These are phyloP conservation scores for Ptiloglossa arizonensis DNA, from an alignment of 1,140 invertebrate genomes.

Conservation along the genomic window DNA sequence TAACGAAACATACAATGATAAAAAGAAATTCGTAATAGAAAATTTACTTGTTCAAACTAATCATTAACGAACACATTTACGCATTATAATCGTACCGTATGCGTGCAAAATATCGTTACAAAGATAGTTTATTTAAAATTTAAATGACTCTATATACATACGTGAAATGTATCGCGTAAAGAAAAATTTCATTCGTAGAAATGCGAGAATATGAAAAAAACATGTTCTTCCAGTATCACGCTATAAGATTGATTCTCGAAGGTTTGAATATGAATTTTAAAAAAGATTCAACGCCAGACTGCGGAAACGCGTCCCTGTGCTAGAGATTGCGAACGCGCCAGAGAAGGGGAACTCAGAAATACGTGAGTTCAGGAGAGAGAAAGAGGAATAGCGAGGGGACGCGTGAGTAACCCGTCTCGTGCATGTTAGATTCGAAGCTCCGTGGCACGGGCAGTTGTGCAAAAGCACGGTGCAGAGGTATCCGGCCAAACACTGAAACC, in stretches of 20 bases:
- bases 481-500: slow-evolving; percentile 58
- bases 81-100: not conserved
- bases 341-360: slow-evolving; percentile 8
- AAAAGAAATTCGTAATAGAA: no score
- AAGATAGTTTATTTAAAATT: not conserved
- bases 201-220: not conserved
- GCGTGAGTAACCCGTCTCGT: slow-evolving; percentile 48
- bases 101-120: not conserved
- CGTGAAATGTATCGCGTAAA: no score
- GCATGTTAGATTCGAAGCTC: slow-evolving; percentile 40
- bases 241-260: not conserved
- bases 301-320: slow-evolving; percentile 12
- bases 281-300: slow-evolving; percentile 5
- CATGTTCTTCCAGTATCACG: not conserved
- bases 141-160: no score
- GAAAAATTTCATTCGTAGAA: no score
- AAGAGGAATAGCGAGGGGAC: not conserved
- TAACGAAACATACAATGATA: no score
- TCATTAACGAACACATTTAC: not conserved
- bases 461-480: slow-evolving; percentile 43
- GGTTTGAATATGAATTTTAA: not conserved
- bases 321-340: slow-evolving; percentile 6
- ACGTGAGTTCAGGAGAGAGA: not conserved
- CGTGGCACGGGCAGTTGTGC: slow-evolving; percentile 42
- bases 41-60: no score